Evolutionary conservation across 2,888 invertebrate species (phyloP).

Genomic region (Himalopsyche anomala): DNA sequence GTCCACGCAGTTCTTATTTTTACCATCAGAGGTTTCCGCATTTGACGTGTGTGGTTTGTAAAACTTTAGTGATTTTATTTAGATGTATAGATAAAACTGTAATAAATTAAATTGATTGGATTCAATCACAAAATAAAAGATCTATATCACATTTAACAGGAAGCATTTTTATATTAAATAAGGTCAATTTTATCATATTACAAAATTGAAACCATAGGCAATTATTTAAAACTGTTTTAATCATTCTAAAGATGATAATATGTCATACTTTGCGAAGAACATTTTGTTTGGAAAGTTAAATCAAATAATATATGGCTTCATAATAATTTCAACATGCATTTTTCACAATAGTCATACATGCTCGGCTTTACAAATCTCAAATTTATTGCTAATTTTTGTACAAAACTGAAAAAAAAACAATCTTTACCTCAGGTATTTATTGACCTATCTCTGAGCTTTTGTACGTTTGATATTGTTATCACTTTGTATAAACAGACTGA

Average conservation of each 20-base stretch:
- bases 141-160: neutral
- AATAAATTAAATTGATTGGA: neutral
- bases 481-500: neutral
- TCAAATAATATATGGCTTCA: no score
- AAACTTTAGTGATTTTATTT: neutral
- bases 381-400: no score
- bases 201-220: no score
- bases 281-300: no score
- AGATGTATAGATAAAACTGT: neutral
- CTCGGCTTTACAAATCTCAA: no score
- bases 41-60: constrained; percentile 29
- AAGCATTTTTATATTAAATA: neutral
- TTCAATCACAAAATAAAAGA: neutral
- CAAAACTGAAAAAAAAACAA: no score
- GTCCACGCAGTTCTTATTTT: constrained; percentile 4
- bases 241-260: no score
- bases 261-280: no score
- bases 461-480: neutral
- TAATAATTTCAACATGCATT: no score
- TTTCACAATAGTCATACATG: no score
- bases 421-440: no score
- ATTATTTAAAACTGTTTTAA: no score
- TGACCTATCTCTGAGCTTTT: neutral
- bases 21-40: neutral
- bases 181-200: neutral